Percentiles rank a stretch among this genome's conserved stretches.
Conservation (phyloP, 2,797 vertebrate genomes). For the Etheostoma perlongum region DNA sequence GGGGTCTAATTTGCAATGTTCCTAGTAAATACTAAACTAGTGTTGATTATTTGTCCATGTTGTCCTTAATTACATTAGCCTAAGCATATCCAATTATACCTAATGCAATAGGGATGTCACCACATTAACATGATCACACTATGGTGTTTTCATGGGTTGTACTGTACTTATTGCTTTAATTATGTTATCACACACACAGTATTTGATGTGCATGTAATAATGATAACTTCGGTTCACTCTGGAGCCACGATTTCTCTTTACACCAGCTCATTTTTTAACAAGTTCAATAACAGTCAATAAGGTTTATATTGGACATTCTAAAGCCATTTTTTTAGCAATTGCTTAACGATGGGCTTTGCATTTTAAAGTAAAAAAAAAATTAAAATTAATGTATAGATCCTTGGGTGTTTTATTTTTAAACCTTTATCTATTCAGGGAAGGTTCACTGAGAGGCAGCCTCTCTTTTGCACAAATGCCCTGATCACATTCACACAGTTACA, state of each 20-base stretch:
- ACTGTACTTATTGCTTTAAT: conserved; percentile 21
- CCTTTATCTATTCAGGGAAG: too few relatives aligned
- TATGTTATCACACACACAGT: conserved; percentile 9
- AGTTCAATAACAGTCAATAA: background rate
- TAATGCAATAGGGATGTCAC: conserved; percentile 30
- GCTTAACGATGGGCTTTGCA: background rate
- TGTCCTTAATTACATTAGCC: conserved; percentile 24
- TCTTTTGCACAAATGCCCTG: too few relatives aligned
- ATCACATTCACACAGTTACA: too few relatives aligned
- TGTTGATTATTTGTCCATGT: conserved; percentile 25
- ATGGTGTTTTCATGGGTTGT: conserved; percentile 14
- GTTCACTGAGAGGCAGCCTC: too few relatives aligned
- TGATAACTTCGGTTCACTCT: background rate
- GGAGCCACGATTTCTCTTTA: background rate
- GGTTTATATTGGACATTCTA: background rate
- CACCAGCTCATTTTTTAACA: background rate
- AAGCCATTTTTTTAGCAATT: background rate
- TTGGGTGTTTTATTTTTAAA: too few relatives aligned
- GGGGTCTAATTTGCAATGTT: background rate
- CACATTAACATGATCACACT: conserved; percentile 37
- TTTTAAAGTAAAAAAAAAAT: background rate
- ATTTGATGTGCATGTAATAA: conserved; percentile 28
- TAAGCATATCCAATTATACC: background rate
- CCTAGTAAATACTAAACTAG: background rate
- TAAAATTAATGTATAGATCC: too few relatives aligned